Evolutionary conservation across 2,113 vertebrate genomes (phyloP).

Genomic region (Oryctolagus cuniculus): mOryCun1.1 NC_091447.1:19183501-19184000

Average conservation of each 20-base stretch:
- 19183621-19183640: constrained; percentile 18
- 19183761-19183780: not conserved
- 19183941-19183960: not conserved
- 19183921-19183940: not conserved
- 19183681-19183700: not conserved
- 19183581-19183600: constrained; percentile 8
- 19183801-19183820: constrained; percentile 9
- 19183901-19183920: not conserved
- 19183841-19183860: constrained; percentile 24
- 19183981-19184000: not conserved
- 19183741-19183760: not conserved
- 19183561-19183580: not conserved
- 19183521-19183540: constrained; percentile 2
- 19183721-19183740: not conserved
- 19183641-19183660: not conserved
- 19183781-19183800: not conserved
- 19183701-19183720: constrained; percentile 44
- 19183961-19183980: not conserved
- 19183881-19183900: constrained; percentile 2
- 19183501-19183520: not conserved
- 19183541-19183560: constrained; percentile 35
- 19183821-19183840: not conserved
- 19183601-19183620: constrained; percentile 41
- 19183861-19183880: not conserved
- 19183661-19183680: constrained; percentile 36